A percentile compares a stretch with the other conserved stretches of the same genome.
Evolutionary conservation across 2,113 vertebrate species (phyloP).

Genomic region (human): DNA sequence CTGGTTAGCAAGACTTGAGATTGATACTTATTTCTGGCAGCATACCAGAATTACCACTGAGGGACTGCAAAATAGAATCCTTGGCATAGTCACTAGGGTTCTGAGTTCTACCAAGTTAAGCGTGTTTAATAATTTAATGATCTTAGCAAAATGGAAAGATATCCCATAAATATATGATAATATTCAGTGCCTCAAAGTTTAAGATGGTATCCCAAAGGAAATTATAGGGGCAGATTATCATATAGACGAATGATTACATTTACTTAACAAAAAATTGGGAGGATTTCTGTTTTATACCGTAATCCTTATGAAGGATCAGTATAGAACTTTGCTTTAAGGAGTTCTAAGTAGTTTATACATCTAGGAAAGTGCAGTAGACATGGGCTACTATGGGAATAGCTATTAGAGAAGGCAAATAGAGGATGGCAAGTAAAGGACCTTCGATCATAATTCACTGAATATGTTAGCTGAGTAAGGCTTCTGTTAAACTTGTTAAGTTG

Average conservation of each 20-base stretch:
- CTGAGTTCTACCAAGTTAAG: background rate
- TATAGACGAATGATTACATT: background rate
- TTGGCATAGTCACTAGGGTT: background rate
- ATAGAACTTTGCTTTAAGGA: background rate
- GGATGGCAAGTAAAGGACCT: background rate
- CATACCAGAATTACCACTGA: background rate
- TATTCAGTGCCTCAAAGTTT: background rate
- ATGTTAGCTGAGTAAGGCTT: background rate
- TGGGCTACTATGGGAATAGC: background rate
- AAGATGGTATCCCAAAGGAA: background rate
- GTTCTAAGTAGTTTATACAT: background rate
- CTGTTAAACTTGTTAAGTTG: background rate
- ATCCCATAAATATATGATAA: background rate
- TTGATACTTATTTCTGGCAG: background rate
- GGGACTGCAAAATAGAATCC: background rate
- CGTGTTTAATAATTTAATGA: background rate
- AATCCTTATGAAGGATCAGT: background rate
- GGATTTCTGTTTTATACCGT: background rate
- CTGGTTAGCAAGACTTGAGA: background rate
- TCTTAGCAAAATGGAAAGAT: background rate
- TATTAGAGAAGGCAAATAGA: background rate
- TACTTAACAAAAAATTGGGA: background rate
- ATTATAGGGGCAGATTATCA: background rate
- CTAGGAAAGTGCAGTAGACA: background rate
- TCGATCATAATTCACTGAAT: background rate